A percentile compares a stretch with the other conserved stretches of the same genome.
Conservation (phyloP, 2,888 invertebrate species). For the Kryphioiulus occultus region DNA sequence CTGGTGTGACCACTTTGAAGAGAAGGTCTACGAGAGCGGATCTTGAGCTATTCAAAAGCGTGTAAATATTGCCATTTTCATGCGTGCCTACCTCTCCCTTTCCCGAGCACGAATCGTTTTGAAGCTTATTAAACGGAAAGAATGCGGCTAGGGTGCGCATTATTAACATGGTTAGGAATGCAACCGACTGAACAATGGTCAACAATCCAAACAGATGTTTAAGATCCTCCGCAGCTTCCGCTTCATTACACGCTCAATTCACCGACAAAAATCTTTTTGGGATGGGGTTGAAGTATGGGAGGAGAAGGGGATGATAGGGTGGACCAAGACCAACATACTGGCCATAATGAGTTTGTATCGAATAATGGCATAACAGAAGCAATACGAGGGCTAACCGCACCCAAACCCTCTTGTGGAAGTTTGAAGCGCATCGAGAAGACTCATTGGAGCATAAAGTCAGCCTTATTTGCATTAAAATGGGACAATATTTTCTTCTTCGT, state of each 20-base stretch:
- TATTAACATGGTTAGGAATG: neutral
- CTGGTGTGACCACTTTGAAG: no score
- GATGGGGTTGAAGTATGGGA: neutral
- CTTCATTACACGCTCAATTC: slow-evolving; percentile 5
- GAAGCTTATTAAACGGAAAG: slow-evolving; percentile 5
- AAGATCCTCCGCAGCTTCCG: neutral
- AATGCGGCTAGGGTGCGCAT: neutral
- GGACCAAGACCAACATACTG: neutral
- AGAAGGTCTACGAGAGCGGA: neutral
- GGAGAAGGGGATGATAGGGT: no score
- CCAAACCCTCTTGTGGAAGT: neutral
- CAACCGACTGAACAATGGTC: slow-evolving; percentile 5
- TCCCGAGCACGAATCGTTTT: neutral
- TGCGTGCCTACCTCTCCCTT: neutral
- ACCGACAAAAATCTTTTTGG: neutral
- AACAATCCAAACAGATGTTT: neutral
- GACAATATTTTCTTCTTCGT: no score
- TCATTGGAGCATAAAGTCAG: neutral
- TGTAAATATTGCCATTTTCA: neutral
- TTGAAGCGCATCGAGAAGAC: neutral
- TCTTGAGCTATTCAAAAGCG: neutral
- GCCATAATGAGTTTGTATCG: neutral
- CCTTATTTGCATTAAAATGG: neutral
- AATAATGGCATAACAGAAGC: slow-evolving; percentile 5
- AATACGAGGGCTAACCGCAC: neutral